Percentiles rank a stretch among this genome's conserved stretches.
These are phyloP conservation scores for Basileuterus tristriatus DNA, from an alignment of 2,797 vertebrate species.

Conservation along the genomic window DNA sequence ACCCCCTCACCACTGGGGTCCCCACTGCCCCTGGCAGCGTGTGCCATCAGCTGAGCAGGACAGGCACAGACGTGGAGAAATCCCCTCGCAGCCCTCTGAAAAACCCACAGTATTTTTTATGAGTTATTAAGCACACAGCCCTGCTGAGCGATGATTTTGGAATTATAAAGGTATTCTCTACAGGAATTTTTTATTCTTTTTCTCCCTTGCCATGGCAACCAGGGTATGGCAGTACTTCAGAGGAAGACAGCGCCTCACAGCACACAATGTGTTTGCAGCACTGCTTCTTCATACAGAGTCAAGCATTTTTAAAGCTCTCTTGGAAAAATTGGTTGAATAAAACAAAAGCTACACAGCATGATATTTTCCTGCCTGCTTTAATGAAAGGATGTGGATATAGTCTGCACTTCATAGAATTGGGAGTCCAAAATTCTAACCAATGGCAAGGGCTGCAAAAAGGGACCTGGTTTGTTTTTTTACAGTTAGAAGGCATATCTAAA, in stretches of 20 bases:
- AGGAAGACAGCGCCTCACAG: neutral
- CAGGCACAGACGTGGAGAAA: neutral
- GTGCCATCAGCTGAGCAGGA: neutral
- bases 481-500: neutral
- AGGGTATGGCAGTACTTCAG: neutral
- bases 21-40: neutral
- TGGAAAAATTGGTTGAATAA: neutral
- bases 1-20: neutral
- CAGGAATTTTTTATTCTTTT: slow-evolving; percentile 54
- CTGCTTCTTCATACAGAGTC: neutral
- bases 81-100: neutral
- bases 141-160: slow-evolving; percentile 43
- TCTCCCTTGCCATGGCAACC: slow-evolving; percentile 64
- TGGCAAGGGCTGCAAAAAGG: neutral
- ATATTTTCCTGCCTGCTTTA: neutral
- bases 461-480: neutral
- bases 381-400: neutral
- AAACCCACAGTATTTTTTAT: neutral
- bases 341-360: neutral
- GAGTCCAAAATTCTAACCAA: neutral
- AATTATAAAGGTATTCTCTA: slow-evolving; percentile 29
- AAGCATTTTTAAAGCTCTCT: slow-evolving; percentile 11
- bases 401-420: neutral
- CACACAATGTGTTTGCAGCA: slow-evolving; percentile 7
- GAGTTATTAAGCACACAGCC: slow-evolving; percentile 51